Evolutionary conservation across 2,888 invertebrate species (phyloP), one percentile per base, ranked within the genome.

Genomic region (Strigamia maritima): DNA sequence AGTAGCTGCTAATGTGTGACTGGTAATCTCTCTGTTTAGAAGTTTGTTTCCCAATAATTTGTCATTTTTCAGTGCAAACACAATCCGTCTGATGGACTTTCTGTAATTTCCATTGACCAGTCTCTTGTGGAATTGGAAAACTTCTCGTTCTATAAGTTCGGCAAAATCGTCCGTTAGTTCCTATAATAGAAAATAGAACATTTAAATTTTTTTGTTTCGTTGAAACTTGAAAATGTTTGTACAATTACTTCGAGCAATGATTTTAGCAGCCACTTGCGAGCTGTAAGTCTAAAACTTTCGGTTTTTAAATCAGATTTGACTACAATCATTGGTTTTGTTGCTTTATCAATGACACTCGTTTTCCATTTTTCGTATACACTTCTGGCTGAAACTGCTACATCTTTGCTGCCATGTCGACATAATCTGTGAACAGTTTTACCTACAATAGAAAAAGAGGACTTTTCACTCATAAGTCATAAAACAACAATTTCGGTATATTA

Each of bases 341-440:
- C 26, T 75, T 75, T 75, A 10, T 75, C 26, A 7, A 75, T 28
- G 12, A 75, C 31, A 28, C 35, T 31, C 14, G 22, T 22, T 35
- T 75, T 75, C 75, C 75, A 75, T 26, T 19, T 22, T 31, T 75
- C 31, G 19, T 75, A 75, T 1, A 75, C 31, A 10, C 19, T 75
- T 28, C 26, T 3, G 14, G 75, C 75, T 35, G 35, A 28, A 16
- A 0, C 1, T 28, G 75, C 26, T 6, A 75, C n/a, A 8, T 75
- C 35, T 6, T 12, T 0, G 26, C 26, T 35, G 14, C 31, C 12
- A n/a, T 75, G 75, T 1, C 35, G 26, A 35, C 75, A 75, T 35
- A 75, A 35, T 75, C 31, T 75, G n/a, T 75, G 75, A n/a, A 75
- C 31, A 0, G 75, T n/a, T 75, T 75, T 75, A 7, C 75, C 75